Conservation (phyloP, 2,113 vertebrate species). For the Bufo gargarizans region DNA sequence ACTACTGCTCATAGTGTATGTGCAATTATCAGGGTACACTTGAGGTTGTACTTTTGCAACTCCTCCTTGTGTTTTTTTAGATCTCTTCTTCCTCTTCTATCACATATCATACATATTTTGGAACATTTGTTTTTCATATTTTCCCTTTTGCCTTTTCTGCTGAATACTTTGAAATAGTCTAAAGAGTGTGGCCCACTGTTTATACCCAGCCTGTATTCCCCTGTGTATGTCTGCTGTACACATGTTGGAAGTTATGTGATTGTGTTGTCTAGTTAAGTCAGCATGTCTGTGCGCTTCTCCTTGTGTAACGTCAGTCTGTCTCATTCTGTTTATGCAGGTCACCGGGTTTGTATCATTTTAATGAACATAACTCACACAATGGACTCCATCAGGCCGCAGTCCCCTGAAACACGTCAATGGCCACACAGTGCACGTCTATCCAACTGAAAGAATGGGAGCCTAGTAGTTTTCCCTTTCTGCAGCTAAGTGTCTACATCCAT, state of each 20-base stretch:
- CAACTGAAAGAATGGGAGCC: neutral
- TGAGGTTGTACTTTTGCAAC: neutral
- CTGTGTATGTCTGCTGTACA: conserved; percentile 32
- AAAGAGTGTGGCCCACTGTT: conserved; percentile 4
- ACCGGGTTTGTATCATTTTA: conserved; percentile 32
- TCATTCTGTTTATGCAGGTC: conserved; percentile 43
- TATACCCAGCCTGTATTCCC: conserved; percentile 39
- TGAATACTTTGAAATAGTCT: neutral
- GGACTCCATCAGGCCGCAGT: conserved; percentile 19
- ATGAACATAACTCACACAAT: conserved; percentile 42
- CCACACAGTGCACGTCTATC: neutral
- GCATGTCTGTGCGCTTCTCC: conserved; percentile 24
- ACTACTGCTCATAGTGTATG: too few relatives aligned
- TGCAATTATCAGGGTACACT: neutral
- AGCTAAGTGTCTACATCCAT: conserved; percentile 39
- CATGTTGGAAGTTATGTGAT: conserved; percentile 35
- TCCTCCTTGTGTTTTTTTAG: neutral
- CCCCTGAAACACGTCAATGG: neutral
- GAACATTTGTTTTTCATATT: neutral
- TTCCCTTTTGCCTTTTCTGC: neutral
- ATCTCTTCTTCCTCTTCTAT: neutral
- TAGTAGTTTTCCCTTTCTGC: neutral
- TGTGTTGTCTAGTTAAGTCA: conserved; percentile 43
- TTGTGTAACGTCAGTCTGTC: conserved; percentile 31
- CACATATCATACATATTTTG: conserved; percentile 8